phyloP scores from a whole-genome alignment of 2,113 vertebrate genomes.

The Epinephelus cyanopodus region DNA sequence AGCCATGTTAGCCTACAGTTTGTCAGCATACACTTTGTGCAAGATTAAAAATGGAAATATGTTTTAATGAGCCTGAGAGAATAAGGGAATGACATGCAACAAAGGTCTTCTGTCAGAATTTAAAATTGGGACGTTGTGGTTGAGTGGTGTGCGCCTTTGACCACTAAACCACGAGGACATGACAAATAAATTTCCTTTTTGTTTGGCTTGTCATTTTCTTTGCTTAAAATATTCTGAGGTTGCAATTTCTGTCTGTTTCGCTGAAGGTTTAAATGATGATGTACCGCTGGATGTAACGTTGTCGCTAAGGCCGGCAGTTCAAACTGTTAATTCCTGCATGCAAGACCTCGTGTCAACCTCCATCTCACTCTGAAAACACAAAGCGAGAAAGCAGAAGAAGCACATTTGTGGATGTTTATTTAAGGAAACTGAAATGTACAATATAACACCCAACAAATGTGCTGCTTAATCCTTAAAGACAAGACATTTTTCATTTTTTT shows the following conservation, averaged over 20 bases:
- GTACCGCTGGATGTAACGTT: slow-evolving; percentile 4
- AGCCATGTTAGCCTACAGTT: slow-evolving; percentile 8
- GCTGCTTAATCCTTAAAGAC: neutral
- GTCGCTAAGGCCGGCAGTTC: slow-evolving; percentile 29
- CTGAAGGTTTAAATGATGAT: slow-evolving; percentile 31
- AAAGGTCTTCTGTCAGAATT: slow-evolving; percentile 4
- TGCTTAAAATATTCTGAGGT: slow-evolving; percentile 29
- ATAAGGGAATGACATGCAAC: neutral
- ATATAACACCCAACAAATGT: neutral
- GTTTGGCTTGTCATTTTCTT: slow-evolving; percentile 26
- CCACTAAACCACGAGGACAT: neutral
- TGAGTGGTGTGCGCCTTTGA: slow-evolving; percentile 12
- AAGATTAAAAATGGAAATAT: slow-evolving; percentile 4
- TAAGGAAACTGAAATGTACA: neutral
- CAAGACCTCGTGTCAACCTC: slow-evolving; percentile 36
- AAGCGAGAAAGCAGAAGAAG: slow-evolving; percentile 27
- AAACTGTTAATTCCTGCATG: slow-evolving; percentile 40
- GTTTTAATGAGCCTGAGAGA: slow-evolving; percentile 6
- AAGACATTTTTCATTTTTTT: neutral
- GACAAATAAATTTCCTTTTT: slow-evolving; percentile 28
- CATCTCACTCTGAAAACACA: slow-evolving; percentile 23
- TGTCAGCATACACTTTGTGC: neutral
- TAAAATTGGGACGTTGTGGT: slow-evolving; percentile 4
- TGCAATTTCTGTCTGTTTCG: slow-evolving; percentile 28
- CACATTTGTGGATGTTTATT: slow-evolving; percentile 23